These are phyloP conservation scores for Stenodema calcarata DNA, from an alignment of 2,888 invertebrate genomes.

Conservation along the genomic window DNA sequence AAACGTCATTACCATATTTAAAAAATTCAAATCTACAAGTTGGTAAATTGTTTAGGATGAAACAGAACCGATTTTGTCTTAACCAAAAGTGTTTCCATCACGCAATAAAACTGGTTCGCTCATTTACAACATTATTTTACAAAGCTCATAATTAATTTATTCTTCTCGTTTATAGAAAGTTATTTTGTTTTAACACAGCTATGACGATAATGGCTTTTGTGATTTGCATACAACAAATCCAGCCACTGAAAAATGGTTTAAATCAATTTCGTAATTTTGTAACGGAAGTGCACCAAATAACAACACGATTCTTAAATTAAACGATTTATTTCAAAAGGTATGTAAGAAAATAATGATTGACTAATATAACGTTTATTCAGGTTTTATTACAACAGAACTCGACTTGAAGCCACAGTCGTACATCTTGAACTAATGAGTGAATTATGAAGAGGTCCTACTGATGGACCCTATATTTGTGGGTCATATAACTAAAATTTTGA, in stretches of 20 bases:
- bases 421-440: no score
- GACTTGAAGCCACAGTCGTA: no score
- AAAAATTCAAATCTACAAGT: neutral
- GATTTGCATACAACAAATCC: conserved; percentile 7
- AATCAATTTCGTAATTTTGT: neutral
- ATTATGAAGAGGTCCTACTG: no score
- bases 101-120: neutral
- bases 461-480: no score
- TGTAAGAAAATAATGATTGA: no score
- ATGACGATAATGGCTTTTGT: conserved; percentile 50
- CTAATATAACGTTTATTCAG: no score
- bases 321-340: no score
- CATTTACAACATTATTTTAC: neutral
- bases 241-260: conserved; percentile 8
- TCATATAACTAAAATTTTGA: no score
- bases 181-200: conserved; percentile 53
- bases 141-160: conserved; percentile 9
- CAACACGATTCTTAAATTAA: neutral
- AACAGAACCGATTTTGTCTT: neutral
- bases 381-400: no score
- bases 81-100: neutral
- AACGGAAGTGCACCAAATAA: neutral
- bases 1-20: neutral
- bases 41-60: neutral
- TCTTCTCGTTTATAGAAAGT: neutral